Evolutionary conservation across 2,113 vertebrate species (phyloP).

Genomic region (Corythaixoides concolor): DNA sequence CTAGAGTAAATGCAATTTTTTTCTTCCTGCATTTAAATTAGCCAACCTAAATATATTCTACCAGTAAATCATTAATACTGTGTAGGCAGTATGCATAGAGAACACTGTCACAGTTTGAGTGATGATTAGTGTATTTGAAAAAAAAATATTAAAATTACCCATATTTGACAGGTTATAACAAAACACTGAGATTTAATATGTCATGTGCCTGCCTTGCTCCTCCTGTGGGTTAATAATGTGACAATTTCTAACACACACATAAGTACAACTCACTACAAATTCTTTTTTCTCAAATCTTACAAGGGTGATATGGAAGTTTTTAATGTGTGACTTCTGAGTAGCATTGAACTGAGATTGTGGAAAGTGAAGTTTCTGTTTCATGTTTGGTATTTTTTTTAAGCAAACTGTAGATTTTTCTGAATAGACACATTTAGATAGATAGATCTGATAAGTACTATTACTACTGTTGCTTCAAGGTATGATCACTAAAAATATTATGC

Average conservation of each 20-base stretch:
- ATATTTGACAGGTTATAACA: not conserved
- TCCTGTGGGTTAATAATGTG: not conserved
- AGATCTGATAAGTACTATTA: not conserved
- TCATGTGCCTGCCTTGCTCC: not conserved
- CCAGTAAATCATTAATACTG: not conserved
- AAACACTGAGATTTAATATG: not conserved
- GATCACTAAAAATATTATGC: not conserved
- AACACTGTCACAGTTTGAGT: not conserved
- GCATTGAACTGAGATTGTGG: not conserved
- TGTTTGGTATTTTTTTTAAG: not conserved
- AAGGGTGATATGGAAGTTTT: not conserved
- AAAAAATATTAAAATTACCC: not conserved
- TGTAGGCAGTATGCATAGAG: not conserved
- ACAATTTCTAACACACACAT: not conserved
- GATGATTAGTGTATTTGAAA: not conserved
- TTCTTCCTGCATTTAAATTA: constrained; percentile 6
- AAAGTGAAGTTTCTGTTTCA: not conserved
- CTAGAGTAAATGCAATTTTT: not conserved
- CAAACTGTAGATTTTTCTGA: not conserved
- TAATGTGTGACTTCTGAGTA: not conserved
- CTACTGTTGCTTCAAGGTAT: not conserved
- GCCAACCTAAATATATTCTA: not conserved
- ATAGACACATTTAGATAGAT: not conserved
- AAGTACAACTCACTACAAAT: not conserved
- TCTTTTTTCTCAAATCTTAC: not conserved